These are phyloP conservation scores for Oriolus oriolus DNA, from an alignment of 2,113 vertebrate genomes.

Conservation along the genomic window DNA sequence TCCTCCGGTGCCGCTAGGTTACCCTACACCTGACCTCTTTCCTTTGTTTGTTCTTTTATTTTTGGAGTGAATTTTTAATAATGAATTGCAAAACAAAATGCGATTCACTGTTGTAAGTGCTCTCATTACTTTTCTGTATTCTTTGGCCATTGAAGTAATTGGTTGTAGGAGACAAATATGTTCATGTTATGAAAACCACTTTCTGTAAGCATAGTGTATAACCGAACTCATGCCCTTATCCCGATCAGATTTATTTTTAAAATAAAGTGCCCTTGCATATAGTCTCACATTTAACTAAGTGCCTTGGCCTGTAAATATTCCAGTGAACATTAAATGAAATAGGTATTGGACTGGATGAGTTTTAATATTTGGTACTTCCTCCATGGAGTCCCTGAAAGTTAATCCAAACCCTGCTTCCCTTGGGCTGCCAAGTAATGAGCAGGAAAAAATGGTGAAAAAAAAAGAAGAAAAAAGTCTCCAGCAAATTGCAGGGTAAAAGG, in stretches of 20 bases:
- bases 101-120: background rate
- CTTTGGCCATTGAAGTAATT: background rate
- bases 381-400: background rate
- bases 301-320: background rate
- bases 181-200: background rate
- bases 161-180: background rate
- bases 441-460: background rate
- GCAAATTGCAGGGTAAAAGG: background rate
- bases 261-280: background rate
- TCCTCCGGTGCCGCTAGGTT: background rate
- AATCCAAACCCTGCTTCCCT: background rate
- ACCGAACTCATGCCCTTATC: background rate
- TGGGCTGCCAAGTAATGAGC: background rate
- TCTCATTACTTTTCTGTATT: background rate
- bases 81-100: background rate
- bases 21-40: constrained; percentile 4
- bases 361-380: constrained; percentile 4
- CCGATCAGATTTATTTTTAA: background rate
- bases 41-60: background rate
- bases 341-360: background rate
- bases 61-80: constrained; percentile 9
- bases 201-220: background rate
- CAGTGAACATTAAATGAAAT: background rate
- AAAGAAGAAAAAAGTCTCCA: background rate
- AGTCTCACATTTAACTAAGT: background rate